Percentiles rank a stretch among this genome's conserved stretches.
These are phyloP conservation scores for Drosophila sordidapex DNA, from an alignment of 2,888 invertebrate species.

Conservation along the genomic window DNA sequence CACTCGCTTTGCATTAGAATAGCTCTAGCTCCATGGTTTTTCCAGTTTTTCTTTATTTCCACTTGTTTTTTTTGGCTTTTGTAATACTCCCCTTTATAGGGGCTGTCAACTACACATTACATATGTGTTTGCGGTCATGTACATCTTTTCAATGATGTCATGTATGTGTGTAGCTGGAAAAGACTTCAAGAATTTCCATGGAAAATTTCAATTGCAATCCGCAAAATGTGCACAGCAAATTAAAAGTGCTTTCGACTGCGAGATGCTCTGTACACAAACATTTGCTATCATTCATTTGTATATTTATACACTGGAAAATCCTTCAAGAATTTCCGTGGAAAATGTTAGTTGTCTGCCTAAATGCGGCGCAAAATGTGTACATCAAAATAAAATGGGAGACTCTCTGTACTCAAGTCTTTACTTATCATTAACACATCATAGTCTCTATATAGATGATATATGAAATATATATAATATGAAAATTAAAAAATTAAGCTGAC, in stretches of 20 bases:
- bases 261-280: neutral
- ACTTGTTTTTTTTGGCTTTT: neutral
- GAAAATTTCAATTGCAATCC: neutral
- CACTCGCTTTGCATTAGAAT: constrained; percentile 41
- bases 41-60: constrained; percentile 18
- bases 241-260: neutral
- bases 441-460: too few relatives aligned
- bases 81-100: constrained; percentile 4
- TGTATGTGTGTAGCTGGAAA: neutral
- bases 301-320: neutral
- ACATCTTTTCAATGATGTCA: constrained; percentile 18
- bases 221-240: neutral
- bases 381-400: neutral
- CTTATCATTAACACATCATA: too few relatives aligned
- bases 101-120: neutral
- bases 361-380: neutral
- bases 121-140: neutral
- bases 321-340: neutral
- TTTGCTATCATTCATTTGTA: neutral
- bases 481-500: neutral
- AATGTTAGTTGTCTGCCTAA: accelerated
- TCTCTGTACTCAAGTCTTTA: neutral
- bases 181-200: neutral
- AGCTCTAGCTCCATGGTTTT: constrained; percentile 25
- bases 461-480: too few relatives aligned